Percentiles rank a stretch among this genome's conserved stretches.
Conservation (phyloP, 2,113 vertebrate genomes). For the Chelonoidis abingdonii region DNA sequence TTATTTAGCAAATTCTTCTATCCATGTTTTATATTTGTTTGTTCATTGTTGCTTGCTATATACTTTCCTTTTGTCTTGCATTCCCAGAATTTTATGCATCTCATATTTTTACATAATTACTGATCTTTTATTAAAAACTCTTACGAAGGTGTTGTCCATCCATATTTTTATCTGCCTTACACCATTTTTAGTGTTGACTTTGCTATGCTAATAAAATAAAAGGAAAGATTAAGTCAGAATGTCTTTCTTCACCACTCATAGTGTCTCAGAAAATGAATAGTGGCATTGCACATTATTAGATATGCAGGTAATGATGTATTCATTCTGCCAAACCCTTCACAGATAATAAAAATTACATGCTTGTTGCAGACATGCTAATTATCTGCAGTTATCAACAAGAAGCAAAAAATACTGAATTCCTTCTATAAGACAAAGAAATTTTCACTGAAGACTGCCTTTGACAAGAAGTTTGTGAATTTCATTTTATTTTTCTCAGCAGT, state of each 20-base stretch:
- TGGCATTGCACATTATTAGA: conserved; percentile 65
- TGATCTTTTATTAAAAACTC: conserved; percentile 48
- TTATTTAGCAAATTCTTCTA: not conserved
- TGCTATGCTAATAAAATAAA: conserved; percentile 58
- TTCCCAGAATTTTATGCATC: not conserved
- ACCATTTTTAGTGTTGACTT: conserved; percentile 57
- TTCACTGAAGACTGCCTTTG: conserved; percentile 46
- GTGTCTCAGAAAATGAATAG: conserved; percentile 66
- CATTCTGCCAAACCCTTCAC: conserved; percentile 60
- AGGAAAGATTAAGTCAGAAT: conserved; percentile 59
- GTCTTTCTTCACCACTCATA: conserved; percentile 48
- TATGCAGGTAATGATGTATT: conserved; percentile 76
- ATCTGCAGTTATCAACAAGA: conserved; percentile 62
- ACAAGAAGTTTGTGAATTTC: conserved; percentile 57
- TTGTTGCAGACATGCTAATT: conserved; percentile 75
- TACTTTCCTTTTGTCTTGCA: not conserved
- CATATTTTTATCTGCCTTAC: conserved; percentile 64
- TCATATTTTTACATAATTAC: conserved; percentile 53
- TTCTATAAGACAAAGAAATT: conserved; percentile 59
- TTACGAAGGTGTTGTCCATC: conserved; percentile 39
- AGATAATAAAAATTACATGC: conserved; percentile 77
- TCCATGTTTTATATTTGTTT: not conserved
- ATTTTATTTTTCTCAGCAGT: conserved; percentile 57
- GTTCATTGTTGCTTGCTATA: not conserved
- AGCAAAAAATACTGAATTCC: conserved; percentile 41